Base-by-base conservation (phyloP, 53 echinoderm and acorn worm species). In the Hippasteria phrygiana region DNA sequence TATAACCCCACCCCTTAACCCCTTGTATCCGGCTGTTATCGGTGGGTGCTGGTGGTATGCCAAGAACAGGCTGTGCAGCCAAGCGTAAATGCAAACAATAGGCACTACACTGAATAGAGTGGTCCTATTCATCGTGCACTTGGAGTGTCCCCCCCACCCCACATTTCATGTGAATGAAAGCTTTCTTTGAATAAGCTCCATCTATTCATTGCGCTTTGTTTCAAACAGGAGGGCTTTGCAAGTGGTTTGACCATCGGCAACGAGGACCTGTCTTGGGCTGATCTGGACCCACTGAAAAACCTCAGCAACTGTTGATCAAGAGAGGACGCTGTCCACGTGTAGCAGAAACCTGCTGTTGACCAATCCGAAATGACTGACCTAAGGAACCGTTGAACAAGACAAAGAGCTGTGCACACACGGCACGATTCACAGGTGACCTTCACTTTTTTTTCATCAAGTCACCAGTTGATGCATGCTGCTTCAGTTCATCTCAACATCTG, bases 251-350 rank as follows among this genome's bases (percentile, higher is more conserved):
- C 84, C 63, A 38, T 93, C 45, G 85, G 86, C 26, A 92, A 62
- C 18, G 93, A 89, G 43, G 89, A 93, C 73, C 89, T 93, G 69
- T 93, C 93, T 17, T 29, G 88, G 81, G 92, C 80, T n/a, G 92
- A 92, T 43, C 63, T 92, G 54, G 92, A 92, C 35, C 92, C 92
- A 1, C 74, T 92, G 2, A 92, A 88, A 16, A 81, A 90, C 36
- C 29, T 75, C 41, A 79, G 62, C 35, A 55, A 38, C 70, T 84
- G 67, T 70, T 71, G 39, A 84, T 69, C 85, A 70, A 42, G 45
- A 29, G 66, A 69, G 69, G 38, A 12, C 27, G 35, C 43, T 69
- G 12, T 39, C 24, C 83, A 82, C 35, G 63, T n/a, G 79, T 5
- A 78, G 37, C 32, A 74, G 12, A 28, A 39, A 92, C 75, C 88